phyloP scores from a whole-genome alignment of 2,113 vertebrate species.

The Ailuropoda melanoleuca region DNA sequence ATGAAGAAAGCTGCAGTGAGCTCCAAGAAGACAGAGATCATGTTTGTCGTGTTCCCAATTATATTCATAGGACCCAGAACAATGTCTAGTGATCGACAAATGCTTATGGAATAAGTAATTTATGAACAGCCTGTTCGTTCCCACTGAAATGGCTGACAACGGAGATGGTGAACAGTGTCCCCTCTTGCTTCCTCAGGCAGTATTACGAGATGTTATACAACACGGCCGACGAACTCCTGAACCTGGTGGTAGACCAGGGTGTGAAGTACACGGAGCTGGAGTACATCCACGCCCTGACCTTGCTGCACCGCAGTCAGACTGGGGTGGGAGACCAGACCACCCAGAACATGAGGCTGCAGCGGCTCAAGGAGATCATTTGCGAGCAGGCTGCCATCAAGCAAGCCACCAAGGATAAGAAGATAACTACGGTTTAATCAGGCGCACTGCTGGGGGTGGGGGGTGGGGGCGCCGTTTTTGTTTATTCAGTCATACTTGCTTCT shows the following conservation, averaged over 20 bases:
- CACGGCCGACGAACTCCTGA: slow-evolving; percentile 95
- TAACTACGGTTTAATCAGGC: slow-evolving; percentile 92
- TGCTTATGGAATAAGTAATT: background rate
- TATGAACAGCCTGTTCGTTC: accelerated
- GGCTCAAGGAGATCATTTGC: slow-evolving; percentile 98
- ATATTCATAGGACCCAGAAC: background rate
- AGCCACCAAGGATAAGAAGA: slow-evolving; percentile 99
- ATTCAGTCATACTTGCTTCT: background rate
- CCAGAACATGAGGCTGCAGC: slow-evolving; percentile 95
- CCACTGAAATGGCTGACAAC: accelerated
- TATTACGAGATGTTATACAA: slow-evolving; percentile 99
- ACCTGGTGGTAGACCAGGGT: slow-evolving; percentile 98
- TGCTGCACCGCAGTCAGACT: slow-evolving; percentile 97
- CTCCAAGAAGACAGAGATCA: background rate
- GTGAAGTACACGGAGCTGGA: slow-evolving; percentile 99
- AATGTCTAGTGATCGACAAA: no score
- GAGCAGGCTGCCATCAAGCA: slow-evolving; percentile 99
- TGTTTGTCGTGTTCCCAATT: background rate
- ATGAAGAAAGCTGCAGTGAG: background rate
- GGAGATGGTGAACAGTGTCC: background rate
- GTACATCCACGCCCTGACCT: slow-evolving; percentile 95
- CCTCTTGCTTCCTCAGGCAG: slow-evolving; percentile 85
- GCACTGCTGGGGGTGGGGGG: accelerated
- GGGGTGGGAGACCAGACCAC: slow-evolving; percentile 96
- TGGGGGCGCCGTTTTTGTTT: background rate